Percentiles rank a stretch among this genome's conserved stretches.
These are phyloP conservation scores for Microctonus brassicae DNA, from an alignment of 2,888 invertebrate genomes.

Conservation along the genomic window DNA sequence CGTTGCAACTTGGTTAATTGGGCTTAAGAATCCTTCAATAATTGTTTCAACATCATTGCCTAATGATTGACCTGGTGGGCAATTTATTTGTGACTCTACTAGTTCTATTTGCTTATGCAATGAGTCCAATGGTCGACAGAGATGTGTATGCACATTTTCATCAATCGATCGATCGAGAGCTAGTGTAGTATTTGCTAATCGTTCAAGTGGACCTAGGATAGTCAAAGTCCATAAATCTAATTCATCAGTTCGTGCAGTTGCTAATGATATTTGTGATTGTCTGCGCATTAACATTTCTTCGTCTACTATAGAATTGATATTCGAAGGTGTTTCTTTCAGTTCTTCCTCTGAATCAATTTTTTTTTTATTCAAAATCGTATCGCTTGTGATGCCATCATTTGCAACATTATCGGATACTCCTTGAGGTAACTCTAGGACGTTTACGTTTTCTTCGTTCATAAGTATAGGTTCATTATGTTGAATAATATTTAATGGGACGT, in stretches of 20 bases:
- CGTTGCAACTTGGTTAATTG: slow-evolving; percentile 57
- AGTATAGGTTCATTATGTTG: neutral
- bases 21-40: slow-evolving; percentile 64
- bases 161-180: slow-evolving; percentile 54
- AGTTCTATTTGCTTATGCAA: slow-evolving; percentile 60
- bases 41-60: slow-evolving; percentile 62
- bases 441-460: neutral
- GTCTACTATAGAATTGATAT: neutral
- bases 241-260: slow-evolving; percentile 37
- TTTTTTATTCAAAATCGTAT: neutral
- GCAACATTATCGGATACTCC: slow-evolving; percentile 13
- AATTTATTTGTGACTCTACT: slow-evolving; percentile 56
- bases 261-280: slow-evolving; percentile 9
- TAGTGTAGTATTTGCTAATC: slow-evolving; percentile 51
- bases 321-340: neutral
- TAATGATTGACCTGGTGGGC: slow-evolving; percentile 52
- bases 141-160: slow-evolving; percentile 46
- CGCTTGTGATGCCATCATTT: neutral
- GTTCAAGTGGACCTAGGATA: slow-evolving; percentile 51
- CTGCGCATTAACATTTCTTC: neutral
- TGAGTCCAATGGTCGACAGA: slow-evolving; percentile 59
- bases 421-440: slow-evolving; percentile 1
- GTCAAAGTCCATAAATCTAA: slow-evolving; percentile 46
- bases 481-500: neutral
- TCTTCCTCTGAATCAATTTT: neutral